Base-by-base conservation (phyloP, 2,113 vertebrate genomes). In the Lates calcarifer region DNA sequence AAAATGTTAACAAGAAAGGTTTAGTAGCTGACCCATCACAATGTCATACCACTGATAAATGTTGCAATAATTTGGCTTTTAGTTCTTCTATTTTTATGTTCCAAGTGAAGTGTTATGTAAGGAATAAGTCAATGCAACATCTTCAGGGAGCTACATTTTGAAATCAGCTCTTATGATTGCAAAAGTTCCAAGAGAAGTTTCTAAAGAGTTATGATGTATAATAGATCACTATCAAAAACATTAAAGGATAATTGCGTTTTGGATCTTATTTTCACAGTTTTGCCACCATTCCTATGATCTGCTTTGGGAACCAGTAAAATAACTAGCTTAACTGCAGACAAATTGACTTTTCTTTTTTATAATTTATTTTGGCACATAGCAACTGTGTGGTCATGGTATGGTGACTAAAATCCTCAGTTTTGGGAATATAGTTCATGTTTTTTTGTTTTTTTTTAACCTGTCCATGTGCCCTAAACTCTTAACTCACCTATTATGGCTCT, bases 201-300 rank as follows among this genome's bases (percentile, higher is more conserved):
- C 39, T 29, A 9, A 53, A 71, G 29, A 49, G 43, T 45, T 61
- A 9, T 76, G 67, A 84, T 74, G 58, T 77, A 65, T 78, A 74
- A 86, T 79, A 79, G 26, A 79, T 86, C 6, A 53, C 51, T 15
- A 15, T 78, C 17, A 51, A 31, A 77, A 37, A 70, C 49, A 45
- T 64, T 28, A 43, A 82, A 73, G 47, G 17, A 39, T 47, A 60
- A 82, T 71, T 66, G 61, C 12, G 0, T 62, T 71, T 74, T 75
- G 55, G 66, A 24, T 72, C 18, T 41, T 26, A 60, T 24, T 49
- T 71, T 33, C 13, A 45, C 28, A 31, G 61, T 31, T 56, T 67
- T 57, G 6, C 17, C 3, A 60, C 58, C 26, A 20, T 64, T 41
- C 7, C 4, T 33, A 29, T 31, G 7, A n/a, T 37, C 9, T 61